Evolutionary conservation across 2,113 vertebrate genomes (phyloP).

Genomic region (Pycnonotus jocosus): DNA sequence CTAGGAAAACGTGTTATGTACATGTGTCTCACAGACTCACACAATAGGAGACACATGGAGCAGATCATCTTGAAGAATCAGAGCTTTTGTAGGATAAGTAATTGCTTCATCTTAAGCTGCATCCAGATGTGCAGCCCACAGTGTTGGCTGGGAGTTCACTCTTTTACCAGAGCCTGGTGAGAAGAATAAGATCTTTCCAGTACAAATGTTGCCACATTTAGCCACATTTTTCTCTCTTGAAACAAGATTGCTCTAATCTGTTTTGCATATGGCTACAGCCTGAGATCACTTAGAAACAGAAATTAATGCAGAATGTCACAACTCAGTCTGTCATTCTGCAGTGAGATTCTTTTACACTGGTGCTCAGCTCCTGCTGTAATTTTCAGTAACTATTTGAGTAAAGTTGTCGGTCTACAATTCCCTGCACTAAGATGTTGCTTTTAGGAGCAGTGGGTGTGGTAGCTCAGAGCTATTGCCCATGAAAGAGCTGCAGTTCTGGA

Average conservation of each 20-base stretch:
- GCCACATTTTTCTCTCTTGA: background rate
- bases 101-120: constrained; percentile 12
- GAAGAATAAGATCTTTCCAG: background rate
- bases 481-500: background rate
- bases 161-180: background rate
- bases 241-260: background rate
- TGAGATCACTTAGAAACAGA: background rate
- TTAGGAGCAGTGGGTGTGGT: background rate
- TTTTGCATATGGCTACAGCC: background rate
- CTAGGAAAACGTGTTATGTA: background rate
- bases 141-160: background rate
- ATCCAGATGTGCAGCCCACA: background rate
- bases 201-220: constrained; percentile 14
- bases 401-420: background rate
- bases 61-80: background rate
- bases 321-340: background rate
- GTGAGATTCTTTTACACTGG: background rate
- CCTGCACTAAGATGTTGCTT: background rate
- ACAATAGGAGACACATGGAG: background rate
- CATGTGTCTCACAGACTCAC: constrained; percentile 11
- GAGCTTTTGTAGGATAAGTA: constrained; percentile 27
- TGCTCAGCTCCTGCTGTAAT: background rate
- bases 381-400: background rate
- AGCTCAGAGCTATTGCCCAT: background rate
- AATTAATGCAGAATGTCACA: background rate